phyloP scores from a whole-genome alignment of 1,140 invertebrate species.

The Babylonia areolata region DNA sequence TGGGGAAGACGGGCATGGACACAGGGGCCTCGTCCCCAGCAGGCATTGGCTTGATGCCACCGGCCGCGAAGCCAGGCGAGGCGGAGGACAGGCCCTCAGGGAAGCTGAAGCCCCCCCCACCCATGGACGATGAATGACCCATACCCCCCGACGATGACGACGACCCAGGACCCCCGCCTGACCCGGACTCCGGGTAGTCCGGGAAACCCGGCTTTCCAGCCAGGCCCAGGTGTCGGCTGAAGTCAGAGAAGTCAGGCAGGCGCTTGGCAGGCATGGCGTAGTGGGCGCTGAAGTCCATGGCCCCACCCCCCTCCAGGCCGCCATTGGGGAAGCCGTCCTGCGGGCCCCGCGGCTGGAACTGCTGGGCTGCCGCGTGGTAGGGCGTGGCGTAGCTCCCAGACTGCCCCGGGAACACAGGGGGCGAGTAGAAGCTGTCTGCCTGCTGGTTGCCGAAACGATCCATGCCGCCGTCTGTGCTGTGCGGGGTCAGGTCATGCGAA shows the following conservation, averaged over 20 bases:
- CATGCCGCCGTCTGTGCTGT: not conserved
- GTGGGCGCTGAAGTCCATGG: not conserved
- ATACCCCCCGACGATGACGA: too few relatives aligned
- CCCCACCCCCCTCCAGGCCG: not conserved
- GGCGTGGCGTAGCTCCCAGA: not conserved
- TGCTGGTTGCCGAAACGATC: not conserved
- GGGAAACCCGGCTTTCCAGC: not conserved
- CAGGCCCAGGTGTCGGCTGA: not conserved
- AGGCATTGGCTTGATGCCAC: too few relatives aligned
- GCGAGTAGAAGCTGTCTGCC: not conserved
- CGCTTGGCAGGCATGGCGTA: not conserved
- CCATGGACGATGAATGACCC: not conserved
- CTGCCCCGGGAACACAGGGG: not conserved
- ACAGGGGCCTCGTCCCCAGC: not conserved
- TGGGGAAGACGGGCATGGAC: not conserved
- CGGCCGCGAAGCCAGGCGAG: not conserved
- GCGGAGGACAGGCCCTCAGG: not conserved
- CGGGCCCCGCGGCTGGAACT: not conserved
- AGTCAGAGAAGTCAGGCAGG: not conserved
- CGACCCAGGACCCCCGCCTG: not conserved
- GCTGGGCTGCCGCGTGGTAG: not conserved
- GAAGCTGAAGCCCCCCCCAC: not conserved
- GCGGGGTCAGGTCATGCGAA: not conserved
- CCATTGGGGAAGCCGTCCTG: not conserved
- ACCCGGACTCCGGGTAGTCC: not conserved